Base-by-base conservation (phyloP, 2,888 invertebrate species). In the Hypolimnas misippus region DNA sequence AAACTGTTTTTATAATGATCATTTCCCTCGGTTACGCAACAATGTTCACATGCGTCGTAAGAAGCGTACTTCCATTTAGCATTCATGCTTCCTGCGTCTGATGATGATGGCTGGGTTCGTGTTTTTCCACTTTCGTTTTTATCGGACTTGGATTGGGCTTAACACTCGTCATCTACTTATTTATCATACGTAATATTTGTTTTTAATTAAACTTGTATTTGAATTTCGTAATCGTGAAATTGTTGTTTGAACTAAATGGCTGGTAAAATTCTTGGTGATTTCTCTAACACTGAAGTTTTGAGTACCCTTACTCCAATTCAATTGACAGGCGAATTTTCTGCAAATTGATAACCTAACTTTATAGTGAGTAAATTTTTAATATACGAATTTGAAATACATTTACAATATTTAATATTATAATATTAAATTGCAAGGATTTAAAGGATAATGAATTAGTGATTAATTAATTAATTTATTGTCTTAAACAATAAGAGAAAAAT, bases 81-180 rank as follows among this genome's bases (percentile, higher is more conserved):
- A 60, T 62, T 63, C 62, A 62, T 56, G 63, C 64, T 70, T 69
- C 69, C 69, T 69, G 69, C 65, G 59, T 60, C 53, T 61, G 38
- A 21, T 60, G 52, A 64, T 62, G 70, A 72, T 64, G 65, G 62
- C 59, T 62, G 67, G 67, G 65, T 65, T 68, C 73, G 61, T 63
- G 72, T 71, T 70, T 58, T 70, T 62, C 68, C 64, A 72, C 74
- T 76, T 73, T 76, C 74, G 65, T 62, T 76, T 71, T 73, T 70
- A 66, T 67, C 52, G 35, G 54, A 38, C 52, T 19, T 29, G 33
- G 46, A 19, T 33, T 16, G n/a, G 25, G 12, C 16, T 21, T n/a
- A 44, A 29, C 10, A n/a, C 49, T 49, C 16, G n/a, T 19, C 33
- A 10, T 10, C n/a, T 16, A 31, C 33, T 31, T 33, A 59, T 66